Conservation (phyloP, 2,113 vertebrate species). For the Puntigrus tetrazona region DNA sequence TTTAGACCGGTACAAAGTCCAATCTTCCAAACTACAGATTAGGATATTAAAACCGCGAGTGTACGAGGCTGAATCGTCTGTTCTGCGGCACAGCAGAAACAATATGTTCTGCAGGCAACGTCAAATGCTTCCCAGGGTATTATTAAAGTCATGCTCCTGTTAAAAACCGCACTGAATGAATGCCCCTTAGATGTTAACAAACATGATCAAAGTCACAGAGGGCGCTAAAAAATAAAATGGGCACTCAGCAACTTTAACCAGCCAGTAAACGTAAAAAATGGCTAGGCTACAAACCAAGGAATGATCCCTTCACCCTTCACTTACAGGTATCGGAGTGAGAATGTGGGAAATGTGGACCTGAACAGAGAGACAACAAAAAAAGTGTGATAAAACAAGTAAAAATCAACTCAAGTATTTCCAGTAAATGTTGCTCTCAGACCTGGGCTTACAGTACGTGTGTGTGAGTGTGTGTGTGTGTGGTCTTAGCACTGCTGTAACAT, state of each 20-base stretch:
- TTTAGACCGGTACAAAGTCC: slow-evolving; percentile 33
- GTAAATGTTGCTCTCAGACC: slow-evolving; percentile 41
- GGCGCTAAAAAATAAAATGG: background rate
- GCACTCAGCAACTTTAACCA: background rate
- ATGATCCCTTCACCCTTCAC: slow-evolving; percentile 19
- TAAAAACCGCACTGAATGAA: background rate
- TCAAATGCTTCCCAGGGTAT: background rate
- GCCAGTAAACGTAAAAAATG: background rate
- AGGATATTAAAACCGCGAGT: slow-evolving; percentile 11
- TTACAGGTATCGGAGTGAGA: background rate
- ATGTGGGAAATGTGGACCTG: background rate
- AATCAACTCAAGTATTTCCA: slow-evolving; percentile 60
- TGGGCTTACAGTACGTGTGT: slow-evolving; percentile 23
- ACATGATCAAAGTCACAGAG: background rate
- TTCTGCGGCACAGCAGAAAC: background rate
- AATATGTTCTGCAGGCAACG: background rate
- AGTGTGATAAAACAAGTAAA: slow-evolving; percentile 10
- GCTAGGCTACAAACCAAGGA: slow-evolving; percentile 13
- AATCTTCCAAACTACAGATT: slow-evolving; percentile 26
- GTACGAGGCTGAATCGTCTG: background rate
- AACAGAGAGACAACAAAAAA: background rate
- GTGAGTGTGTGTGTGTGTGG: slow-evolving; percentile 35
- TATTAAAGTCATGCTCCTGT: background rate
- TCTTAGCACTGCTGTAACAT: slow-evolving; percentile 51
- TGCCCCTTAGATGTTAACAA: slow-evolving; percentile 10